phyloP scores from a whole-genome alignment of 2,113 vertebrate genomes.

The Oncorhynchus tshawytscha region DNA sequence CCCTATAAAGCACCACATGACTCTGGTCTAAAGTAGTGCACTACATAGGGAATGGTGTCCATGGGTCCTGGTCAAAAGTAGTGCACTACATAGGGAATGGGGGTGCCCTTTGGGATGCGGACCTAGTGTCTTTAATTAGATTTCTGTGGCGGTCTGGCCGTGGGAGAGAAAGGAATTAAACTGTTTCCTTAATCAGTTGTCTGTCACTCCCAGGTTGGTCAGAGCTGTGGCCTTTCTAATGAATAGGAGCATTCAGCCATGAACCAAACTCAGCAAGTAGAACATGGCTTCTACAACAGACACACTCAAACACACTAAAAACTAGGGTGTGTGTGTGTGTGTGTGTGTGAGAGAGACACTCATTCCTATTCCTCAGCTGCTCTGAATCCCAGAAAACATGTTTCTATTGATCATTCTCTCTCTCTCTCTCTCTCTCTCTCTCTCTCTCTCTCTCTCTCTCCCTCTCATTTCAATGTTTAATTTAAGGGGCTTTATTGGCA shows the following conservation, averaged over 20 bases:
- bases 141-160: constrained; percentile 65
- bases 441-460: no score
- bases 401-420: constrained; percentile 65
- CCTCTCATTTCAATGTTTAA: no score
- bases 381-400: constrained; percentile 55
- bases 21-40: no score
- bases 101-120: no score
- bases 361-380: constrained; percentile 53
- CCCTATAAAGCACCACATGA: no score
- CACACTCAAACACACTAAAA: no score
- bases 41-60: no score
- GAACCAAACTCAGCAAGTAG: constrained; percentile 20
- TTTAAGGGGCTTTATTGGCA: no score
- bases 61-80: no score
- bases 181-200: constrained; percentile 74
- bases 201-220: constrained; percentile 57
- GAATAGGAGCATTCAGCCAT: constrained; percentile 70
- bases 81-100: no score
- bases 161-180: constrained; percentile 75
- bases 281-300: no score
- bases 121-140: constrained; percentile 73
- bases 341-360: constrained; percentile 45
- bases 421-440: constrained; percentile 41
- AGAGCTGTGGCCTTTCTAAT: constrained; percentile 69
- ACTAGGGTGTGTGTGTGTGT: constrained; percentile 2